Conservation (phyloP, 2,113 vertebrate species). For the Python bivittatus region DNA sequence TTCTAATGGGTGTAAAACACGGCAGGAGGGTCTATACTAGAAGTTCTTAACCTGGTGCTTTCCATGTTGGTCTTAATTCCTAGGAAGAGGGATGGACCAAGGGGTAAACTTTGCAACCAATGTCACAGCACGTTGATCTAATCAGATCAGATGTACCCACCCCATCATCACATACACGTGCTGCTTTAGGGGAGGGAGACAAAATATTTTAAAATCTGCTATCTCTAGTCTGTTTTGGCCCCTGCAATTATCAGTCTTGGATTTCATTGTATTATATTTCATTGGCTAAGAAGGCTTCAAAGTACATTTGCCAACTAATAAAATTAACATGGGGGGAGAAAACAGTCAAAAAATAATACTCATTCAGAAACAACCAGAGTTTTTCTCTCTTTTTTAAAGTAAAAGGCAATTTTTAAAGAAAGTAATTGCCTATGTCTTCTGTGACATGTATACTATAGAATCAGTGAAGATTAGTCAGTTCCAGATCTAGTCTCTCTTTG, state of each 20-base stretch:
- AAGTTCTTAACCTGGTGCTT: too few species aligned
- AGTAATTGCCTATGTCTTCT: neutral
- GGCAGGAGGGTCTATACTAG: too few species aligned
- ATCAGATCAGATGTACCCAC: neutral
- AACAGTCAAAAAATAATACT: neutral
- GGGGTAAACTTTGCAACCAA: neutral
- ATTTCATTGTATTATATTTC: neutral
- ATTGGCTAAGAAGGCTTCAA: neutral
- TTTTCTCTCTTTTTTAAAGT: neutral
- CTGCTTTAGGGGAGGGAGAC: neutral
- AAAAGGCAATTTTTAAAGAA: neutral
- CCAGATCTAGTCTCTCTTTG: neutral
- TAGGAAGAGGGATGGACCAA: neutral
- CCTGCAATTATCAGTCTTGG: neutral
- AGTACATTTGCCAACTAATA: neutral
- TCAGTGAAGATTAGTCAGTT: neutral
- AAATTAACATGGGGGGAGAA: neutral
- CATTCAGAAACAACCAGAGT: neutral
- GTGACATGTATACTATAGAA: neutral
- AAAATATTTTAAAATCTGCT: neutral
- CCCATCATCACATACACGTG: neutral
- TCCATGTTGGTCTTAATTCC: too few species aligned
- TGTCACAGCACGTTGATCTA: neutral
- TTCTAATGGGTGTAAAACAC: too few species aligned
- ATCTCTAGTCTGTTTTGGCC: neutral